Conservation (phyloP, 23 tunicate genomes). For the Botrylloides violaceus region DNA sequence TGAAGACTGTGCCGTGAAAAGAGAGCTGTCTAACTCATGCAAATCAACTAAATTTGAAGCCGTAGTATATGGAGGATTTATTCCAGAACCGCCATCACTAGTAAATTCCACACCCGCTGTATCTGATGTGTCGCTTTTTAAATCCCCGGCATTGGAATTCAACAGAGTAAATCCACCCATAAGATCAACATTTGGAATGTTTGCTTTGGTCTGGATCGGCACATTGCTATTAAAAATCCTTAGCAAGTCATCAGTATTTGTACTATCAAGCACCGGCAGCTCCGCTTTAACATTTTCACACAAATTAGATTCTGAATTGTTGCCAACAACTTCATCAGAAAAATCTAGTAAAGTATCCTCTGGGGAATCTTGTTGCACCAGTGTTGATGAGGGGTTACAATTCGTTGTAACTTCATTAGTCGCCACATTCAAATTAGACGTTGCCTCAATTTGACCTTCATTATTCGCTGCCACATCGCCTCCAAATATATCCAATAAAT, state of each 20-base stretch:
- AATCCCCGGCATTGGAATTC: not conserved
- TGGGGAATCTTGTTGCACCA: not conserved
- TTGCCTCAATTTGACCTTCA: not conserved
- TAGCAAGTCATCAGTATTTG: not conserved
- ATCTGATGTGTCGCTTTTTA: not conserved
- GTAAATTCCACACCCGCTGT: too few species aligned
- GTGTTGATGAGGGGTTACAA: too few species aligned
- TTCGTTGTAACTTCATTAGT: too few species aligned
- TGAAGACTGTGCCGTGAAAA: too few species aligned
- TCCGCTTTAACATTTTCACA: not conserved
- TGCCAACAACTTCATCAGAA: not conserved
- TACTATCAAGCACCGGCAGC: not conserved
- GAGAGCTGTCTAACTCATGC: too few species aligned
- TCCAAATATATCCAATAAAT: not conserved
- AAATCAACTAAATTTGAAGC: too few species aligned
- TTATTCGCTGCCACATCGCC: not conserved
- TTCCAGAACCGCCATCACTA: too few species aligned
- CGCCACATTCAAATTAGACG: too few species aligned
- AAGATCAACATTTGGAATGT: conserved; percentile 14
- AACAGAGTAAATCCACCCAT: conserved; percentile 3
- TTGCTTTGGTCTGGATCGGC: not conserved
- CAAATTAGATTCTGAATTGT: not conserved
- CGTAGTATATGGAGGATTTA: too few species aligned
- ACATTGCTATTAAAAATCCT: not conserved
- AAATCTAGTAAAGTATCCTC: not conserved